phyloP scores from a whole-genome alignment of 2,113 vertebrate species.

The Odontophorus gujanensis region DNA sequence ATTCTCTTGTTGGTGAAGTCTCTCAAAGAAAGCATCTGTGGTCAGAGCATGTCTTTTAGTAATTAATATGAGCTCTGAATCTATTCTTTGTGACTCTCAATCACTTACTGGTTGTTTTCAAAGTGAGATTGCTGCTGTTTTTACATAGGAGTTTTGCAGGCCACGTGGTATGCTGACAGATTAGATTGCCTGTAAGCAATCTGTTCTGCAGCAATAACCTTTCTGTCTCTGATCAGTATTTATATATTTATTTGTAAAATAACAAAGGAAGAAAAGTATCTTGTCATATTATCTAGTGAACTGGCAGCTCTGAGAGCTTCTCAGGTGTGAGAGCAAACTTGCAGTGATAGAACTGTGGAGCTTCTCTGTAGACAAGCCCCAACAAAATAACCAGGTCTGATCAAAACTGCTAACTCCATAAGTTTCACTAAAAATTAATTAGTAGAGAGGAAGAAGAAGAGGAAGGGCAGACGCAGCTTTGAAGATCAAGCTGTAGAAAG shows the following conservation, averaged over 20 bases:
- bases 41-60: neutral
- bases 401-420: neutral
- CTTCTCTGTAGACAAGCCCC: neutral
- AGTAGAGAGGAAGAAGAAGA: neutral
- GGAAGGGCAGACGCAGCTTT: neutral
- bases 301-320: neutral
- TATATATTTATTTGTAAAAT: neutral
- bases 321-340: neutral
- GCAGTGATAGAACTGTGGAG: neutral
- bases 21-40: neutral
- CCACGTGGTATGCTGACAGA: neutral
- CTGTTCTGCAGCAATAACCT: neutral
- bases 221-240: neutral
- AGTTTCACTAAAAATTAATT: slow-evolving; percentile 7
- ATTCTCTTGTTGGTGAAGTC: neutral
- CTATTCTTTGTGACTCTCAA: neutral
- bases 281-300: fast-evolving
- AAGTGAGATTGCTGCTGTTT: neutral
- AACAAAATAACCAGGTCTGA: neutral
- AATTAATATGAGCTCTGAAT: neutral
- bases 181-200: neutral
- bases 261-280: neutral
- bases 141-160: neutral
- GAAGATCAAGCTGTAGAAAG: neutral
- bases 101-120: neutral